Conservation (phyloP, 2,113 vertebrate genomes). For the Oreocharis arfaki region DNA sequence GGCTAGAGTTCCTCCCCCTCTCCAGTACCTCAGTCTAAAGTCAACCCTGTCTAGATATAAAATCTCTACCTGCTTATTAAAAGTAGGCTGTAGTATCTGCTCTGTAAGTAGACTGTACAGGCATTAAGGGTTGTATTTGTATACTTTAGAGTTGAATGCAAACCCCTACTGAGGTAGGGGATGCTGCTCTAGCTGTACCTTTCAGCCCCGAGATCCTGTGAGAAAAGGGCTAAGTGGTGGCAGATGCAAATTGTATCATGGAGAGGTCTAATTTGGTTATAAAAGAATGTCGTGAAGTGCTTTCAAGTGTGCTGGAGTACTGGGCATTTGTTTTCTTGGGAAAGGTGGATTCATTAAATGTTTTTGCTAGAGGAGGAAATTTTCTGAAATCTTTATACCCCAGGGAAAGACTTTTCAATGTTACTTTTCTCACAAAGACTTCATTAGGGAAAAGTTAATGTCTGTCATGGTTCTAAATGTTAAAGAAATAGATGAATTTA, state of each 20-base stretch:
- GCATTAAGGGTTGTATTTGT: not conserved
- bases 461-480: rapidly evolving
- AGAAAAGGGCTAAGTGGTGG: not conserved
- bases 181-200: not conserved
- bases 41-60: not conserved
- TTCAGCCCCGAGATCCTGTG: not conserved
- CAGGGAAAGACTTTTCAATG: not conserved
- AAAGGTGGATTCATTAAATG: not conserved
- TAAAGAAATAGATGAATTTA: not conserved
- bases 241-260: not conserved
- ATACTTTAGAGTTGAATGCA: not conserved
- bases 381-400: not conserved
- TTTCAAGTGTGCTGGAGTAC: not conserved
- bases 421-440: not conserved
- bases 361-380: not conserved
- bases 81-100: not conserved
- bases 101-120: not conserved
- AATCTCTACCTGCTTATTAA: not conserved
- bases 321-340: not conserved
- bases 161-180: not conserved
- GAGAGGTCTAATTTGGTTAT: not conserved
- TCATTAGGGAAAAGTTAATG: not conserved
- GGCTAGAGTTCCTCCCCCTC: not conserved
- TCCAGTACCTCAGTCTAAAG: not conserved
- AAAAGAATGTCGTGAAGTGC: not conserved